phyloP scores from a whole-genome alignment of 2,797 vertebrate species.

The Bufotes viridis region DNA sequence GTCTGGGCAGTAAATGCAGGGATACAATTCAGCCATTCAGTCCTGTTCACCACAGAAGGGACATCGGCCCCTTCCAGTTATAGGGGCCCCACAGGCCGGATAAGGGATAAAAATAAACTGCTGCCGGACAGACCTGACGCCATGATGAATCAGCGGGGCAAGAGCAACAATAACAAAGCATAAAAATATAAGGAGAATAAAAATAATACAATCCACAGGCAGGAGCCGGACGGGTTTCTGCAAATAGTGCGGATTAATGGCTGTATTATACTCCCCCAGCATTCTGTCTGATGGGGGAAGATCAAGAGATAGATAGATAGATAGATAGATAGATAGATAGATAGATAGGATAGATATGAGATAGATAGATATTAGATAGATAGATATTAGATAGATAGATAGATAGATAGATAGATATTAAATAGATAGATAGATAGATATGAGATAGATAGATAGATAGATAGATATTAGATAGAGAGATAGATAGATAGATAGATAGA shows the following conservation, averaged over 20 bases:
- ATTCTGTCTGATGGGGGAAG: background rate
- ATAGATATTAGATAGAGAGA: conserved; percentile 1
- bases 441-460: conserved; percentile 3
- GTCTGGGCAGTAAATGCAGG: background rate
- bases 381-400: background rate
- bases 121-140: conserved; percentile 15
- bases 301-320: too few relatives aligned
- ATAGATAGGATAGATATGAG: background rate
- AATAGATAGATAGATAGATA: background rate
- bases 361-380: background rate
- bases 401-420: background rate
- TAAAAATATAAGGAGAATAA: conserved; percentile 36
- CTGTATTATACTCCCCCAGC: background rate
- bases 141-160: conserved; percentile 45
- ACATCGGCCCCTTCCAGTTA: conserved; percentile 14
- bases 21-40: background rate
- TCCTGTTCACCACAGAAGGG: conserved; percentile 4
- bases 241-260: conserved; percentile 35
- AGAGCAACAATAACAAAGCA: conserved; percentile 44
- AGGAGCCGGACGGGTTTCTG: background rate
- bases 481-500: conserved; percentile 4
- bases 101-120: conserved; percentile 41
- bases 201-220: conserved; percentile 38
- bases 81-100: conserved; percentile 42
- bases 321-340: too few relatives aligned